A percentile compares a stretch with the other conserved stretches of the same genome.
These are phyloP conservation scores for Thalassarche chlororhynchos DNA, from an alignment of 2,113 vertebrate species.

Conservation along the genomic window DNA sequence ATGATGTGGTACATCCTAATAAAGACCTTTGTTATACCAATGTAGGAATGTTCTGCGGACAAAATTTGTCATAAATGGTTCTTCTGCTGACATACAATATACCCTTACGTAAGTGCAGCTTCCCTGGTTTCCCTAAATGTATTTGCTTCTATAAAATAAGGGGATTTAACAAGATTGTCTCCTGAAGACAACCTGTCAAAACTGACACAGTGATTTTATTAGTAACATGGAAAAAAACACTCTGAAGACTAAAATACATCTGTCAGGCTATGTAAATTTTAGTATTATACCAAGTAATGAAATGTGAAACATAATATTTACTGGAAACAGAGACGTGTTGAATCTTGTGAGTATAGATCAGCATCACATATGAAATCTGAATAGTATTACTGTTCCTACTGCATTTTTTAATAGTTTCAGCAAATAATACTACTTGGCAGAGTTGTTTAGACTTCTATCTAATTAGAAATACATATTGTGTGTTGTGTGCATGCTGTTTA, in stretches of 20 bases:
- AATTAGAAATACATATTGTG: background rate
- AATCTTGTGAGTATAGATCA: background rate
- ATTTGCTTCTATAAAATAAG: background rate
- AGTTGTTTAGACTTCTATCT: background rate
- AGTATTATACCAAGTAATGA: conserved; percentile 4
- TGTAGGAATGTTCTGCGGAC: background rate
- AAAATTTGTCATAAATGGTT: background rate
- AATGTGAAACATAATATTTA: background rate
- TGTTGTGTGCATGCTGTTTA: background rate
- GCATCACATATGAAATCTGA: background rate
- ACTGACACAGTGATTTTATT: background rate
- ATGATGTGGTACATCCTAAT: background rate
- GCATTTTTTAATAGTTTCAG: background rate
- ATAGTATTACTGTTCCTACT: background rate
- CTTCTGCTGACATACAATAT: background rate
- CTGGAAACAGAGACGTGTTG: background rate
- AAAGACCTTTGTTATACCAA: background rate
- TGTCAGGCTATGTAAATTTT: background rate
- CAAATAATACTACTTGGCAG: background rate
- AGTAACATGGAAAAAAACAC: background rate
- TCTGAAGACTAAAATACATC: conserved; percentile 1
- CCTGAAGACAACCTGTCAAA: background rate
- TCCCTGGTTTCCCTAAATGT: background rate
- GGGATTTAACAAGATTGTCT: background rate
- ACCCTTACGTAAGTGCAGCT: background rate